These are phyloP conservation scores for Cyprinodon brontotheroides DNA, from an alignment of 2,113 vertebrate genomes.

Conservation along the genomic window DNA sequence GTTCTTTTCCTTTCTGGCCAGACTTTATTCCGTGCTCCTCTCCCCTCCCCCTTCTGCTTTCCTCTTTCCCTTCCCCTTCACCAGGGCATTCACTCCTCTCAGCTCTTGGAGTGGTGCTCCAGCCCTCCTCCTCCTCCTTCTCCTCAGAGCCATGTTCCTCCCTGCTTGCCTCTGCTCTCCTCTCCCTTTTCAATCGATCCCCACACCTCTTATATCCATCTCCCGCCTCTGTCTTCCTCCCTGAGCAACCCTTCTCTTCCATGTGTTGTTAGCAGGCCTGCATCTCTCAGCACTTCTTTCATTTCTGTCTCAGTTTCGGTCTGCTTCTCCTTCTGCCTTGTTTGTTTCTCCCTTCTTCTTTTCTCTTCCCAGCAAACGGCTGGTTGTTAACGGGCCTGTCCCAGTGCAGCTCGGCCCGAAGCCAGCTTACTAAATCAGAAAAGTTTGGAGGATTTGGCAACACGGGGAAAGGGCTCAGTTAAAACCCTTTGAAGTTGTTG, in stretches of 20 bases:
- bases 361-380: constrained; percentile 39
- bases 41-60: constrained; percentile 59
- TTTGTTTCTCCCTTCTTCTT: constrained; percentile 46
- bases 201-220: constrained; percentile 56
- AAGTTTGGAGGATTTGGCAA: constrained; percentile 83
- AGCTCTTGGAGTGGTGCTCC: constrained; percentile 66
- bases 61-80: constrained; percentile 67
- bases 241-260: constrained; percentile 48
- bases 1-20: background rate
- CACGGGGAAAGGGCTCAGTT: constrained; percentile 80
- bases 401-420: constrained; percentile 73
- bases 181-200: constrained; percentile 54
- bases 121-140: constrained; percentile 41
- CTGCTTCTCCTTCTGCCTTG: constrained; percentile 58
- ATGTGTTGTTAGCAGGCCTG: constrained; percentile 55
- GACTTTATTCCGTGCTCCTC: too few relatives aligned
- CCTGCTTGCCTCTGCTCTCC: constrained; percentile 15
- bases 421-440: constrained; percentile 83
- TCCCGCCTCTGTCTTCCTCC: constrained; percentile 60
- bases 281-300: constrained; percentile 70
- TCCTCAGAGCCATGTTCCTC: constrained; percentile 26
- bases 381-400: constrained; percentile 73
- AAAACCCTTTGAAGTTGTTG: constrained; percentile 76
- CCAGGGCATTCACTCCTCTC: constrained; percentile 49
- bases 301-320: constrained; percentile 74